Evolutionary conservation across 2,797 vertebrate genomes (phyloP), one percentile per base, ranked within the genome.

Genomic region (Ctenochaetus hawaiiensis): DNA sequence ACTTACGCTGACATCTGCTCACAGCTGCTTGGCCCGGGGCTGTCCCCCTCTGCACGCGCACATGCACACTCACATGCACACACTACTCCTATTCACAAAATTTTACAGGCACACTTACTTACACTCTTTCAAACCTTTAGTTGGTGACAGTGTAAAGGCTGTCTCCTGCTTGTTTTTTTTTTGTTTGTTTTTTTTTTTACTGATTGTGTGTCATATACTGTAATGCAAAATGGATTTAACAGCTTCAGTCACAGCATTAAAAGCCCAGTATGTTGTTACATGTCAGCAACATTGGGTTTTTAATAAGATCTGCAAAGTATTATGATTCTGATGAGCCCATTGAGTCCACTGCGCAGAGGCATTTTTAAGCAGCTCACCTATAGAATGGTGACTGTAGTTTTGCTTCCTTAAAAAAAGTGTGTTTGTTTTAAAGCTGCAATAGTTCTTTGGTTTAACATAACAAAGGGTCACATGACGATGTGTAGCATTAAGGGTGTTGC

Each of bases 1-100:
- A 95, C 94, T 95, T 94, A 95, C 87, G 75, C 92, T 94, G 94
- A 96, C 96, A 96, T 96, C 95, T 95, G 94, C 92, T 95, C 94
- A 94, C 94, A 94, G 94, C 93, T 95, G 95, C 94, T 92, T 75
- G 89, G 93, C 94, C 92, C 39, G 64, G 89, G 92, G 93, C 92
- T 91, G 90, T 84, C 90, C 88, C 88, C 85, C 51, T 78, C 23
- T 43, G 26, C 67, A 75, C 30, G 30, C 16, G 9, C 16, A 4
- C 30, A 4, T 44, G 10, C 52, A 30, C 71, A 51, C 47, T 11
- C 37, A 14, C 13, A 41, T 16, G 14, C 43, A 23, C 47, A 13
- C 9, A 41, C 12, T 2, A 34, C 37, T 47, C 43, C 72, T 22
- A 44, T 59, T 79, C 59, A 64, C 69, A 17, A 63, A 14, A 61